Base-by-base conservation (phyloP, 2,113 vertebrate genomes). In the Cheilinus undulatus region DNA sequence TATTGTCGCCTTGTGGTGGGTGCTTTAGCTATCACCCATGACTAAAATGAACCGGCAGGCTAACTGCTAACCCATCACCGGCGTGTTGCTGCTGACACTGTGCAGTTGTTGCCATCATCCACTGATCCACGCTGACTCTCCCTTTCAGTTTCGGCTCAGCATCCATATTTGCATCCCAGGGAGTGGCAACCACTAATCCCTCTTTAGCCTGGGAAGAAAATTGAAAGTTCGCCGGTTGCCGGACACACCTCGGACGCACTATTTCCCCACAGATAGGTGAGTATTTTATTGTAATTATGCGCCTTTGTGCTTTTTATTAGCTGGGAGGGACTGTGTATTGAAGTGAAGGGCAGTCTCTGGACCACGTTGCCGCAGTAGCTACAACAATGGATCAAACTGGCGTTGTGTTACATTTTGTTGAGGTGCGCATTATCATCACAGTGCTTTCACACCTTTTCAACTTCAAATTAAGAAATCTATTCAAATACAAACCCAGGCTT, bases 151-250 rank as follows among this genome's bases (percentile, higher is more conserved):
- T 52, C 62, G 45, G 67, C 86, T 75, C 85, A 92, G 85, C 88
- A 91, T 91, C 89, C 88, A 88, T 89, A 86, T 89, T 89, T 85
- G 89, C 89, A 88, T 91, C 89, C 85, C 89, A 87, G 91, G 91
- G 91, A 90, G 89, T 90, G 91, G 91, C 89, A 83, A 7, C 79
- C 60, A 17, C 73, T 30, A 50, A 56, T 59, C 49, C 72, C 40
- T 52, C 45, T 32, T n/a, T 14, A 13, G 40, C 56, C 28, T 28
- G 69, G 68, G n/a, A 6, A 68, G 69, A 28, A 36, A 59, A 71
- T 24, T 27, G 26, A 65, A 80, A 82, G 76, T 84, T 76, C 34
- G 17, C 69, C 62, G 63, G 15, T 14, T 17, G 26, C 61, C 26
- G 64, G 69, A 77, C 71, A 3, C 38, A 32, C 15, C 43, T 58